Percentiles rank a stretch among this genome's conserved stretches.
phyloP scores from a whole-genome alignment of 2,888 invertebrate species.

The Norana najaformis region DNA sequence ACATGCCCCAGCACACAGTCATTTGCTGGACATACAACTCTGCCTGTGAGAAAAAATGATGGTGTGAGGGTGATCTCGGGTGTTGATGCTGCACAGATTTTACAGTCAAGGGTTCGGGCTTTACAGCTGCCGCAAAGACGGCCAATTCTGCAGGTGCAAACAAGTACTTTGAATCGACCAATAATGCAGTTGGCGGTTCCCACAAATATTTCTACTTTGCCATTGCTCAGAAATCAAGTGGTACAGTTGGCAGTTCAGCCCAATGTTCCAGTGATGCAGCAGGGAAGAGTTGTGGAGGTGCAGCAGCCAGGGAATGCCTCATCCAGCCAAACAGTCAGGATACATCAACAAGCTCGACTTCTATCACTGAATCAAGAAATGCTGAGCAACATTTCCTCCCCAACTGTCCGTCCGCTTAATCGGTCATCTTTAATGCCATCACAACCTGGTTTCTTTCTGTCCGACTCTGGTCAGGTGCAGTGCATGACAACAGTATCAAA shows the following conservation, averaged over 20 bases:
- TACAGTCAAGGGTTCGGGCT: neutral
- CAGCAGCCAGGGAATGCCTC: neutral
- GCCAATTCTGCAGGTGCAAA: neutral
- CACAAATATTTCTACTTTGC: neutral
- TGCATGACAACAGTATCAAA: neutral
- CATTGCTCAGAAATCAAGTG: neutral
- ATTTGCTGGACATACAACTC: neutral
- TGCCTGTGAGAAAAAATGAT: neutral
- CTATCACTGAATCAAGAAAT: neutral
- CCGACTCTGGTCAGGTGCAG: neutral
- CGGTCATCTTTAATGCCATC: neutral
- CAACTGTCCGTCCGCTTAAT: neutral
- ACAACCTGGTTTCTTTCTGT: neutral
- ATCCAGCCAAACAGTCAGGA: neutral
- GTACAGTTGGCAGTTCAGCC: conserved; percentile 10
- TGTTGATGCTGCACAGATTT: neutral
- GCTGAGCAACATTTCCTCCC: neutral
- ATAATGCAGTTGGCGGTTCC: neutral
- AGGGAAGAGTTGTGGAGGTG: neutral
- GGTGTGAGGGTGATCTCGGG: neutral
- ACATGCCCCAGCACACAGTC: neutral
- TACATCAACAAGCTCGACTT: neutral
- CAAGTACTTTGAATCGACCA: neutral
- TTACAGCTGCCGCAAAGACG: neutral
- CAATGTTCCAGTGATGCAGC: neutral